Conservation (phyloP, 2,888 invertebrate species). For the Rhingia campestris region DNA sequence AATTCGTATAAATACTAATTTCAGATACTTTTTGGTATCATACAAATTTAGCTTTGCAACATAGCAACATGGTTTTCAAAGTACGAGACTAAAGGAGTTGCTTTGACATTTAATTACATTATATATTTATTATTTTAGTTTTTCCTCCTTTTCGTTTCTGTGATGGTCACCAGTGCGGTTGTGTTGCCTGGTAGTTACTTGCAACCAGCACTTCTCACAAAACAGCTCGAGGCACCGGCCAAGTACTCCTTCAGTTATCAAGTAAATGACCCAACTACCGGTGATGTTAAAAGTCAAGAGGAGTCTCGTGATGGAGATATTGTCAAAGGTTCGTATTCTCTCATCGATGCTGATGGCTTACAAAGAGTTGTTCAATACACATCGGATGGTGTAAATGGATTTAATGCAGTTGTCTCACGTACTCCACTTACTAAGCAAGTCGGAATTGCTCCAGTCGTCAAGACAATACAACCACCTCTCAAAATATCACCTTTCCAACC, state of each 20-base stretch:
- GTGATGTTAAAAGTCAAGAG: slow-evolving; percentile 76
- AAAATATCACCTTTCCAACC: slow-evolving; percentile 20
- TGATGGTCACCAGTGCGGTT: slow-evolving; percentile 50
- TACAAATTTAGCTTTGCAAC: slow-evolving; percentile 35
- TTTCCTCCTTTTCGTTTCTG: slow-evolving; percentile 44
- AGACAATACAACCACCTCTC: slow-evolving; percentile 56
- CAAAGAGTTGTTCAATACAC: slow-evolving; percentile 75
- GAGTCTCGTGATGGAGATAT: slow-evolving; percentile 75
- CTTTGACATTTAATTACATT: background rate
- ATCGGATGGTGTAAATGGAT: slow-evolving; percentile 75
- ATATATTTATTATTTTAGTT: slow-evolving; percentile 14
- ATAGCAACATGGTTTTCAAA: slow-evolving; percentile 64
- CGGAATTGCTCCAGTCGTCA: slow-evolving; percentile 56
- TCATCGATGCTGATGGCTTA: slow-evolving; percentile 76
- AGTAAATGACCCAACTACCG: slow-evolving; percentile 76
- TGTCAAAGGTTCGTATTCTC: slow-evolving; percentile 75
- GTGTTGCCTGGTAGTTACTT: slow-evolving; percentile 26
- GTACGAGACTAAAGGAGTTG: slow-evolving; percentile 15
- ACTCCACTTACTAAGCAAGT: slow-evolving; percentile 67
- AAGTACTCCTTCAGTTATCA: slow-evolving; percentile 75
- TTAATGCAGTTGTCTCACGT: slow-evolving; percentile 75
- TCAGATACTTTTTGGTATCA: slow-evolving; percentile 39
- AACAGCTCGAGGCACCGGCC: slow-evolving; percentile 52
- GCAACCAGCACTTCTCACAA: slow-evolving; percentile 51
- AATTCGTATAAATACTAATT: slow-evolving; percentile 58